phyloP scores from a whole-genome alignment of 2,888 invertebrate genomes.

The Oxyteleia sp. region DNA sequence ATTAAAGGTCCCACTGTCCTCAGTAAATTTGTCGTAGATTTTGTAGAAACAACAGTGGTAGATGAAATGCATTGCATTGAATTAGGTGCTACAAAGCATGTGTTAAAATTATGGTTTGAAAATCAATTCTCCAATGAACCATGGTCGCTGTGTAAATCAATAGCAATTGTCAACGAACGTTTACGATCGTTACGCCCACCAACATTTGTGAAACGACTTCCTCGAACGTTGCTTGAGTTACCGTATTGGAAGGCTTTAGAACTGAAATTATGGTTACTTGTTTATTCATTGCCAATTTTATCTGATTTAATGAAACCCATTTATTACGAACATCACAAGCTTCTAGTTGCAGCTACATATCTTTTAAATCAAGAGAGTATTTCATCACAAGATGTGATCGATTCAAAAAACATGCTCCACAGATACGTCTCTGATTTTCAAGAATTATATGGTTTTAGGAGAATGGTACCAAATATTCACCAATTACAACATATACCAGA shows the following conservation, averaged over 20 bases:
- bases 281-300: slow-evolving; percentile 73
- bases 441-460: neutral
- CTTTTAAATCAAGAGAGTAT: neutral
- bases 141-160: neutral
- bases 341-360: neutral
- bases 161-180: neutral
- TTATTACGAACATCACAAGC: slow-evolving; percentile 50
- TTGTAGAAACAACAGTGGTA: neutral
- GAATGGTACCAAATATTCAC: neutral
- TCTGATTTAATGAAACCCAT: slow-evolving; percentile 57
- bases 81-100: slow-evolving; percentile 2
- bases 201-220: neutral
- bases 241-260: neutral
- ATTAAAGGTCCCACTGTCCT: slow-evolving; percentile 6
- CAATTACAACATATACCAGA: neutral
- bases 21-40: slow-evolving; percentile 2
- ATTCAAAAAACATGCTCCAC: no score
- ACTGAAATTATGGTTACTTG: slow-evolving; percentile 30
- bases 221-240: neutral
- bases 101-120: neutral
- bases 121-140: neutral
- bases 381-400: neutral
- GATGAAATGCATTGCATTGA: slow-evolving; percentile 4
- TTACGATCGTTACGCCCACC: neutral
- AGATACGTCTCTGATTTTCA: no score